phyloP scores from a whole-genome alignment of 2,113 vertebrate species.

The Raja brachyura region DNA sequence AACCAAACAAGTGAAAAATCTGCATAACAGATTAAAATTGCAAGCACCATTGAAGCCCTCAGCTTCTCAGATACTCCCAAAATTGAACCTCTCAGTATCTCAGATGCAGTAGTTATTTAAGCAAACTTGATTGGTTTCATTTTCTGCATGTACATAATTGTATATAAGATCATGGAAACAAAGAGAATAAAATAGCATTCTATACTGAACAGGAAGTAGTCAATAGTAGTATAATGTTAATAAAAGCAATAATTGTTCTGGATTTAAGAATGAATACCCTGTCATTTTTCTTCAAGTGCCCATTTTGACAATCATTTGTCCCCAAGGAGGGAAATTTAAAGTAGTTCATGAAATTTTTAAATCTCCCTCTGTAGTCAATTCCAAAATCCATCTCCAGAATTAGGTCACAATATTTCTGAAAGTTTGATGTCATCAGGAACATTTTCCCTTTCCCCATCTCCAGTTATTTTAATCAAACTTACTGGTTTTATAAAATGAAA shows the following conservation, averaged over 20 bases:
- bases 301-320: conserved; percentile 2
- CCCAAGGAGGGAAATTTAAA: background rate
- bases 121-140: background rate
- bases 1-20: background rate
- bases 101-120: background rate
- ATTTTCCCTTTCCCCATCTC: background rate
- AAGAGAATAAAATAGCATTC: background rate
- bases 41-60: background rate
- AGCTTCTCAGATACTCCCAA: too few species aligned
- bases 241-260: background rate
- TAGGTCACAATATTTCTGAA: background rate
- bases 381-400: background rate
- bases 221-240: background rate
- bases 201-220: background rate
- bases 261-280: background rate
- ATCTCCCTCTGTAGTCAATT: background rate
- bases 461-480: background rate
- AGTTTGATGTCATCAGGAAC: background rate
- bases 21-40: background rate
- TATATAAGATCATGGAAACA: background rate
- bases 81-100: too few species aligned
- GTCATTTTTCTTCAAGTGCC: background rate
- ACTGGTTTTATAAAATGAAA: background rate
- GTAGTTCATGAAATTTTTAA: background rate
- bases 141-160: background rate